Base-by-base conservation (phyloP, 2,797 vertebrate species). In the Ambastaia sidthimunki region DNA sequence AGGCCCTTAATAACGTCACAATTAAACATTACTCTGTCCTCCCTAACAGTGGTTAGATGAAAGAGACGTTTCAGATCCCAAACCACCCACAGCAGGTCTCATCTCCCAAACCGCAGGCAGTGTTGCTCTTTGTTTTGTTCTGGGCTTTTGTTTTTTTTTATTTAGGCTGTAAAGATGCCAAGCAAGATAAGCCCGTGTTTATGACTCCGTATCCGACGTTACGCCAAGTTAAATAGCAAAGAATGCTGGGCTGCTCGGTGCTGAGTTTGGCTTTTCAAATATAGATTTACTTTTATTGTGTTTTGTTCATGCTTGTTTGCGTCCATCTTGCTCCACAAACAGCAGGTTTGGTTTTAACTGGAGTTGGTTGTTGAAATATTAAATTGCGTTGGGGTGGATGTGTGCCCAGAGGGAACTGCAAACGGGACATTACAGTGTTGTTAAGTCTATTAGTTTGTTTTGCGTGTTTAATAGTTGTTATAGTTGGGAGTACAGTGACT, bases 221-320 rank as follows among this genome's bases (percentile, higher is more conserved):
- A 55, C 74, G 71, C 86, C 83, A 85, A 82, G 68, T 76, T 83
- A 89, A 90, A 88, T 82, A 82, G 83, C 25, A 21, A 31, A 47
- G 65, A 82, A 74, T 71, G 50, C 76, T 25, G 80, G 37, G 62
- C 16, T 71, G 28, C 15, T 47, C 70, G 74, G 9, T 31, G 74
- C 65, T 7, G 66, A 16, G 55, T 60, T 54, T 3, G 4, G 65
- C 57, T 2, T 13, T 68, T 78, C 47, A 52, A 3, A 57, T 21
- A 76, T 69, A 47, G 34, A 23, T 76, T 76, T 69, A 19, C n/a
- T 60, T 44, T 68, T 41, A 66, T 66, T 47, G 23, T n/a, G 69
- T 67, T 76, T 68, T 68, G 34, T 55, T 66, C 23, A 47, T 47
- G 21, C 37, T 76, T 57, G 34, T 68, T 76, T 76, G 31, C 65